Evolutionary conservation across 1,140 invertebrate genomes (phyloP).

Genomic region (Archivesica marissinica): DNA sequence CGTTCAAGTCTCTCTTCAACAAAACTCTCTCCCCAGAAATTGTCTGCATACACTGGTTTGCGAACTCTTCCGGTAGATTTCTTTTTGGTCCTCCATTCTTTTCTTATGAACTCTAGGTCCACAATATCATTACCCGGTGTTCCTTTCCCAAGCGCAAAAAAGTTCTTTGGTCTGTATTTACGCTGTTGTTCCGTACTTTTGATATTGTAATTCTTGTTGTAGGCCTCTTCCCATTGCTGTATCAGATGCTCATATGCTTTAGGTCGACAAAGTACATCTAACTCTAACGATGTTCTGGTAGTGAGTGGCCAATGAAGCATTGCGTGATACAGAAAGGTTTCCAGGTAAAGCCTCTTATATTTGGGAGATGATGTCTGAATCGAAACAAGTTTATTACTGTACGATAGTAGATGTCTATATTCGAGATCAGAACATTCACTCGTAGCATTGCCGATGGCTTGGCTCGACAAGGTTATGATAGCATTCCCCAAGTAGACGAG

Average conservation of each 20-base stretch:
- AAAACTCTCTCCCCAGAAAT: constrained; percentile 33
- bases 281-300: background rate
- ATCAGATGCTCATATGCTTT: constrained; percentile 5
- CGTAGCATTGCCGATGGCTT: background rate
- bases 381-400: constrained; percentile 16
- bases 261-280: constrained; percentile 1
- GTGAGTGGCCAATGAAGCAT: constrained; percentile 45
- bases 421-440: background rate
- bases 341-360: constrained; percentile 22
- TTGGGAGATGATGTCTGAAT: background rate
- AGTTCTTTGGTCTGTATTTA: constrained; percentile 39
- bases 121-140: constrained; percentile 50
- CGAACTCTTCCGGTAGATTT: background rate
- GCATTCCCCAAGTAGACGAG: constrained; percentile 39
- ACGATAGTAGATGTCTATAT: background rate
- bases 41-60: constrained; percentile 9
- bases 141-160: constrained; percentile 48
- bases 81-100: constrained; percentile 41
- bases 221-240: constrained; percentile 25
- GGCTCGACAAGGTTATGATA: constrained; percentile 31
- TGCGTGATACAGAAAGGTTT: constrained; percentile 33
- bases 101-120: constrained; percentile 38
- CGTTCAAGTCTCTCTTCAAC: constrained; percentile 15
- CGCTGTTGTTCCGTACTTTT: constrained; percentile 8
- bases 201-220: constrained; percentile 31